Base-by-base conservation (phyloP, 2,113 vertebrate species). In the Miniopterus natalensis region DNA sequence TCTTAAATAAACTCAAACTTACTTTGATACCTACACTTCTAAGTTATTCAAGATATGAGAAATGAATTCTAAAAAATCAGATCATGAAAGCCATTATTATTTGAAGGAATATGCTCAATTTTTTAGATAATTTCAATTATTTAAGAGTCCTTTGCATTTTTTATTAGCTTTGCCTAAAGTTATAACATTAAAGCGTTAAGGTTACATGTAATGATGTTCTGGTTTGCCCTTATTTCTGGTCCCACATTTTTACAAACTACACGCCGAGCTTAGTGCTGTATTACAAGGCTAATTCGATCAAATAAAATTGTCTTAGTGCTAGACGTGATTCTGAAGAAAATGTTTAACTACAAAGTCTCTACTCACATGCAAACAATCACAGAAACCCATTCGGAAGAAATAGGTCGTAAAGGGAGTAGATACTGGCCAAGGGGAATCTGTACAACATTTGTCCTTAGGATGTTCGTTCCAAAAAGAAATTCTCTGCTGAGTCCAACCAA, bases 121-220 rank as follows among this genome's bases (percentile, higher is more conserved):
- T 97, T 98, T 97, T 97, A 97, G 97, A 98, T 98, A 96, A 97
- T 97, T 97, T 98, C 94, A 98, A 98, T 98, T 97, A 98, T 98
- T 97, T 84, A 98, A 96, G 65, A 94, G 74, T 84, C 96, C 75
- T 98, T 93, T 98, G 96, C 97, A 98, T 97, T 95, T 98, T 98
- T 98, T 96, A 98, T 95, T 97, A 97, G 96, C 96, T 98, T 98
- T 98, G 96, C 95, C 96, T 97, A 96, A 97, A 97, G 97, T 98
- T 97, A 95, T 96, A 97, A 95, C 94, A 96, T 89, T 97, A 95
- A 96, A 95, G 96, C 66, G 88, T 93, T 95, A 96, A 95, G 97
- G 97, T 97, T 97, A 96, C 84, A 81, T 66, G 47, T 90, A 97
- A 96, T 88, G 86, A 96, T 96, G 75, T 84, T 96, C 95, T 95